Base-by-base conservation (phyloP, 2,888 invertebrate genomes). In the Drosophila affinis region DNA sequence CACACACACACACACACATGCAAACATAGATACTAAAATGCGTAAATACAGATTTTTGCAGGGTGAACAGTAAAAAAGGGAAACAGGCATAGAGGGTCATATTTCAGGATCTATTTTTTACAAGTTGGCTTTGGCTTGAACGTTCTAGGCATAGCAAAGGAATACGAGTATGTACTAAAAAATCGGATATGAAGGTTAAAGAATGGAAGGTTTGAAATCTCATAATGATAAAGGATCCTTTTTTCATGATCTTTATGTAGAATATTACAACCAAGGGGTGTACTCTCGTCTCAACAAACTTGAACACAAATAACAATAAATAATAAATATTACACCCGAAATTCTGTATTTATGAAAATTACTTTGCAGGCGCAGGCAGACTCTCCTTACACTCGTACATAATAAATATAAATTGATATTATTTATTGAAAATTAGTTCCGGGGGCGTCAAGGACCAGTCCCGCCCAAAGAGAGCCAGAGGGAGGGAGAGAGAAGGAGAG, bases 371-470 rank as follows among this genome's bases (percentile, higher is more conserved):
- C 12, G 51, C 12, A 14, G 32, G 51, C 12, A 14, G 32, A 6
- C 17, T 7, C 9, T 29, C 21, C 6, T 3, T 46, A 24, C 34
- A n/a, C 9, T 10, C 9, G 44, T 12, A 29, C 55, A 49, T 71
- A 72, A 72, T 72, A 72, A 72, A 58, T 59, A 68, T 59, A 74
- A 72, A 83, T 86, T 56, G 57, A 51, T 77, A 54, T 69, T 68
- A 64, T 77, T 78, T 64, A 78, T 78, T 71, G 58, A 46, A 73
- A 86, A 76, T 73, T 73, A 72, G 64, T 65, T 62, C 18, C 39
- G 67, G 55, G 59, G 60, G 61, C 58, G 68, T 3, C 29, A 29
- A 29, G 9, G 29, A 29, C 46, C 18, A 17, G n/a, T n/a, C 6
- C n/a, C 57, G 18, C 21, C 17, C 21, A 14, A 9, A 18, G 6